Conservation (phyloP, 2,113 vertebrate genomes). For the Chrysemys picta region DNA sequence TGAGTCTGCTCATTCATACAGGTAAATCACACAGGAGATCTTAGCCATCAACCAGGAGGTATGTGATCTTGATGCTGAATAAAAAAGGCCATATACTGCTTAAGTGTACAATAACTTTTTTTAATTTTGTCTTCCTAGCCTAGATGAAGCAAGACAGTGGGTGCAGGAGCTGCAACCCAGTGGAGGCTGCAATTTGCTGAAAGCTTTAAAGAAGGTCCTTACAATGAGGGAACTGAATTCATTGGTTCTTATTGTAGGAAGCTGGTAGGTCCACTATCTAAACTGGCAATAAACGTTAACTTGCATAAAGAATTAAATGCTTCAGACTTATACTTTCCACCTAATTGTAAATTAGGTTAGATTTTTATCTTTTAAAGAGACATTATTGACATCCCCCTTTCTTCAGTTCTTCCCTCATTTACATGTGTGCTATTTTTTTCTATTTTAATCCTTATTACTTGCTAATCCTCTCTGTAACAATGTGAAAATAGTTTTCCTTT, state of each 20-base stretch:
- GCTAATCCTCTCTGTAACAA: background rate
- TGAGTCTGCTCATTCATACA: background rate
- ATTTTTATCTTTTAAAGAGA: background rate
- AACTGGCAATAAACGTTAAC: background rate
- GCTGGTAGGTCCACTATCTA: constrained; percentile 74
- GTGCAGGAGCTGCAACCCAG: constrained; percentile 69
- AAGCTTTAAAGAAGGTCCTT: constrained; percentile 74
- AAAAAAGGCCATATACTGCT: background rate
- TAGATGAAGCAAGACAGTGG: constrained; percentile 81
- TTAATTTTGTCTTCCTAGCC: constrained; percentile 49
- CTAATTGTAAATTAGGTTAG: background rate
- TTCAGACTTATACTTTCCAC: background rate
- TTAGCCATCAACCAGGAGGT: background rate
- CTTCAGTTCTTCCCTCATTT: background rate
- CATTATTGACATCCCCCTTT: background rate
- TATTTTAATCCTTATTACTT: background rate
- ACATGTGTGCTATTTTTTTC: background rate
- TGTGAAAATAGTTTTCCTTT: background rate
- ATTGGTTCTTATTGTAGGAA: constrained; percentile 78
- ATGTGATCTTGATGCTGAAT: background rate
- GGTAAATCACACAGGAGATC: background rate
- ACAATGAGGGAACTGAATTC: constrained; percentile 74
- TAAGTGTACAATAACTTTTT: background rate
- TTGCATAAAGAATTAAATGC: background rate
- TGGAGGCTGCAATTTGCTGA: constrained; percentile 79